Conservation (phyloP, 2,888 invertebrate genomes). For the Coleophora flavipennella region DNA sequence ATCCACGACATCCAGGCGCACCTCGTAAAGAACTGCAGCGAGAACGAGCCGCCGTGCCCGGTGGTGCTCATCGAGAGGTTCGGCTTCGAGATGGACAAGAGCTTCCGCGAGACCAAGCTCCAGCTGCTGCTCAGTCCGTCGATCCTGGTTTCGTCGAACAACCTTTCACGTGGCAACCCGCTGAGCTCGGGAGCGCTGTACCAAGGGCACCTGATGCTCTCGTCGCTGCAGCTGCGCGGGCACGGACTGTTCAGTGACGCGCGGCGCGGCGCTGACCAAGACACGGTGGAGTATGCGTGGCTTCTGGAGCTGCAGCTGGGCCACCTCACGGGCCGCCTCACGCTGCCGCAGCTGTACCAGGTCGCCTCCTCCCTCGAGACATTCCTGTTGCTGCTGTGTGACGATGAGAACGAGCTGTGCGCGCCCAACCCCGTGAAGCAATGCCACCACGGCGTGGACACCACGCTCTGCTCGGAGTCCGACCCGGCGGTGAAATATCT, state of each 20-base stretch:
- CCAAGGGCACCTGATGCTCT: conserved; percentile 89
- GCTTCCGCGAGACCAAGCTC: conserved; percentile 90
- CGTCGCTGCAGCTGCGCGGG: conserved; percentile 90
- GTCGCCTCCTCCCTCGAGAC: conserved; percentile 92
- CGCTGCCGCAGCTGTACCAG: conserved; percentile 90
- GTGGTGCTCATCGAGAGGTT: conserved; percentile 90
- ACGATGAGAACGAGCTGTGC: conserved; percentile 91
- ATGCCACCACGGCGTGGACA: conserved; percentile 85
- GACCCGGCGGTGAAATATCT: conserved; percentile 79
- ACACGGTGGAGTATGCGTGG: conserved; percentile 98
- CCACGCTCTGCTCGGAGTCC: conserved; percentile 78
- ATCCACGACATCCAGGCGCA: conserved; percentile 97
- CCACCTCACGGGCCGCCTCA: conserved; percentile 92
- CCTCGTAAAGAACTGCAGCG: conserved; percentile 91
- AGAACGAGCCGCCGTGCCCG: conserved; percentile 93
- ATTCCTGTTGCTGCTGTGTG: conserved; percentile 85
- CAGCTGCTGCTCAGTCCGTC: conserved; percentile 93
- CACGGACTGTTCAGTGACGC: conserved; percentile 97
- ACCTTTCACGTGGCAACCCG: conserved; percentile 75
- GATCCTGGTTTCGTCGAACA: conserved; percentile 84
- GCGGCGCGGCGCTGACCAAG: conserved; percentile 90
- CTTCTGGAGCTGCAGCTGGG: conserved; percentile 95
- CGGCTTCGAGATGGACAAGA: conserved; percentile 98
- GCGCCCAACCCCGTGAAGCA: conserved; percentile 84
- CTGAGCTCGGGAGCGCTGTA: conserved; percentile 70